These are phyloP conservation scores for Syrphus vitripennis DNA, from an alignment of 2,888 invertebrate genomes.

Conservation along the genomic window DNA sequence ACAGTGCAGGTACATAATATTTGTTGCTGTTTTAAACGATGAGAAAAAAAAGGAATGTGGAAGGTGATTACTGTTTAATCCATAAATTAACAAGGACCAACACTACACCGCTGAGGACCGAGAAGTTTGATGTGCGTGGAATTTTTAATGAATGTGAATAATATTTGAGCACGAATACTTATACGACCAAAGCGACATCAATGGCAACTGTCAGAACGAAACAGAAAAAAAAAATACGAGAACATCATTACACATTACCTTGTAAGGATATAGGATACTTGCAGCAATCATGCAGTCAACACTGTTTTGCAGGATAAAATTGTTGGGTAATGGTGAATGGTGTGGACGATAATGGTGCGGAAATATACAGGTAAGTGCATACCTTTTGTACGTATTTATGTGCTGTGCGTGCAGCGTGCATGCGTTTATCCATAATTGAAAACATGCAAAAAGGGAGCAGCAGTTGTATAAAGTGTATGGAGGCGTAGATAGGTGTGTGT, in stretches of 20 bases:
- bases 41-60: conserved; percentile 23
- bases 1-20: too few species aligned
- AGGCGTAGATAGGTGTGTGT: background rate
- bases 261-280: conserved; percentile 64
- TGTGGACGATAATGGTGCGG: conserved; percentile 67
- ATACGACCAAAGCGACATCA: background rate
- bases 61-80: conserved; percentile 65
- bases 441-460: conserved; percentile 55
- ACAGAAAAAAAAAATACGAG: background rate
- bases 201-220: background rate
- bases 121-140: conserved; percentile 56
- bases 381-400: background rate
- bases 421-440: conserved; percentile 65
- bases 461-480: background rate
- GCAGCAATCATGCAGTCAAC: conserved; percentile 42
- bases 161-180: conserved; percentile 15
- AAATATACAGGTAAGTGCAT: conserved; percentile 30
- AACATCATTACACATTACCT: conserved; percentile 62
- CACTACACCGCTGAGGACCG: too few species aligned
- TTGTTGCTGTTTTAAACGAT: background rate
- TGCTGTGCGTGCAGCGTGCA: conserved; percentile 68
- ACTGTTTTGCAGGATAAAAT: conserved; percentile 47
- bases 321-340: conserved; percentile 44
- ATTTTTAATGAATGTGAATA: conserved; percentile 57
- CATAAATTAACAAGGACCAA: conserved; percentile 62